Evolutionary conservation across 2,797 vertebrate genomes (phyloP).

Genomic region (Gephyroberyx darwinii): DNA sequence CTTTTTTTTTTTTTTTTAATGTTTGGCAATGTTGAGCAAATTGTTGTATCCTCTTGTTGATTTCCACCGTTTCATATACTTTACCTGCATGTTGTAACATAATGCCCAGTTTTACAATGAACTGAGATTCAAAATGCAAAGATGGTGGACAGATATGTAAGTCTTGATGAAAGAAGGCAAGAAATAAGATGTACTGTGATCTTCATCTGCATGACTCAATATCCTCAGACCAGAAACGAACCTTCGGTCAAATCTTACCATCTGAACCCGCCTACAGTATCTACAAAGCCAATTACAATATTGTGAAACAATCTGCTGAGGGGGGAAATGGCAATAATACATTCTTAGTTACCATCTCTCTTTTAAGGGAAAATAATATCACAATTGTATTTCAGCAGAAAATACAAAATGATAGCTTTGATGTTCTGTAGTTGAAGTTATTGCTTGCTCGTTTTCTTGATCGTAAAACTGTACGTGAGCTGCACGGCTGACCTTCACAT

Average conservation of each 20-base stretch:
- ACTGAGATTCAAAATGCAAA: conserved; percentile 1
- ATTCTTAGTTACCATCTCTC: conserved; percentile 29
- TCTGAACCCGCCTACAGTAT: conserved; percentile 25
- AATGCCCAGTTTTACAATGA: background rate
- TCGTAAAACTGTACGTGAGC: conserved; percentile 50
- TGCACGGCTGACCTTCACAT: conserved; percentile 49
- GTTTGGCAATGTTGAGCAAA: background rate
- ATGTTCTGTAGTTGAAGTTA: conserved; percentile 47
- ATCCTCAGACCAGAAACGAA: conserved; percentile 1
- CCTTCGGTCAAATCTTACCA: background rate
- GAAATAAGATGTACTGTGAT: conserved; percentile 6
- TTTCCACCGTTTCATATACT: background rate
- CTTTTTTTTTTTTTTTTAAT: too few species aligned
- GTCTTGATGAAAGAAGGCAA: background rate
- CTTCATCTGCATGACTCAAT: background rate
- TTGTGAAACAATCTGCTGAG: conserved; percentile 34
- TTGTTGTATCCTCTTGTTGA: background rate
- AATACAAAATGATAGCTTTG: conserved; percentile 53
- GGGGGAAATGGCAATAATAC: conserved; percentile 37
- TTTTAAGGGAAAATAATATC: conserved; percentile 61
- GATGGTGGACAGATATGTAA: background rate
- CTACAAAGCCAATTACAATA: conserved; percentile 37
- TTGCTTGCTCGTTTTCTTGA: conserved; percentile 60
- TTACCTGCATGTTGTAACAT: background rate
- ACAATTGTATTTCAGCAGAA: conserved; percentile 58